Evolutionary conservation across 2,113 vertebrate species (phyloP).

Genomic region (Rostratula benghalensis): DNA sequence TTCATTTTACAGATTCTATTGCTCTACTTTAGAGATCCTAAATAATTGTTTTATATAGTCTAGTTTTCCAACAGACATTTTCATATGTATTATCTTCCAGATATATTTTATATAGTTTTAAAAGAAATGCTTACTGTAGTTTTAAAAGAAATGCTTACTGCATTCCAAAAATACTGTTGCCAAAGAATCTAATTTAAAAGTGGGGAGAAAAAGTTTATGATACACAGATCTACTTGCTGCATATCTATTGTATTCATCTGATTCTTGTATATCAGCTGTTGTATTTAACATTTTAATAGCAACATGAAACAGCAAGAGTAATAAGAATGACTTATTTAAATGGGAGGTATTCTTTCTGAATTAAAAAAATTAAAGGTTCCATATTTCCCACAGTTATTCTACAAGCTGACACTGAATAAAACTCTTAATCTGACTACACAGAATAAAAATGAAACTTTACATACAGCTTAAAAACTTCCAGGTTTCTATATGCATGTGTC

Average conservation of each 20-base stretch:
- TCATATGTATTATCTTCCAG: constrained; percentile 20
- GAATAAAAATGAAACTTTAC: not conserved
- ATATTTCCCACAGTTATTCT: not conserved
- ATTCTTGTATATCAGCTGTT: no score
- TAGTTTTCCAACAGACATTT: constrained; percentile 25
- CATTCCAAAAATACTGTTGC: constrained; percentile 13
- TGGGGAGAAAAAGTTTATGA: not conserved
- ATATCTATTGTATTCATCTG: no score
- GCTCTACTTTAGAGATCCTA: constrained; percentile 44
- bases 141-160: not conserved
- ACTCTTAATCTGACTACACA: not conserved
- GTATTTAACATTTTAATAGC: not conserved
- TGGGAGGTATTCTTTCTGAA: not conserved
- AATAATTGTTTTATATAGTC: constrained; percentile 27
- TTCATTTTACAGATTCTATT: constrained; percentile 40
- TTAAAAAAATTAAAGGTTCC: not conserved
- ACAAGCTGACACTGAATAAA: not conserved
- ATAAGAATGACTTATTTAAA: not conserved
- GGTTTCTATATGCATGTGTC: not conserved
- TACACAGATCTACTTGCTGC: not conserved
- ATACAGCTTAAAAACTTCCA: not conserved
- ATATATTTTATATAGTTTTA: constrained; percentile 14
- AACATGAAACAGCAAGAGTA: not conserved
- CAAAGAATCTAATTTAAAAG: constrained; percentile 1
- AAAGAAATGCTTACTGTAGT: not conserved